These are phyloP conservation scores for Acanthopleura granulata DNA, from an alignment of 2,888 invertebrate genomes.

Conservation along the genomic window DNA sequence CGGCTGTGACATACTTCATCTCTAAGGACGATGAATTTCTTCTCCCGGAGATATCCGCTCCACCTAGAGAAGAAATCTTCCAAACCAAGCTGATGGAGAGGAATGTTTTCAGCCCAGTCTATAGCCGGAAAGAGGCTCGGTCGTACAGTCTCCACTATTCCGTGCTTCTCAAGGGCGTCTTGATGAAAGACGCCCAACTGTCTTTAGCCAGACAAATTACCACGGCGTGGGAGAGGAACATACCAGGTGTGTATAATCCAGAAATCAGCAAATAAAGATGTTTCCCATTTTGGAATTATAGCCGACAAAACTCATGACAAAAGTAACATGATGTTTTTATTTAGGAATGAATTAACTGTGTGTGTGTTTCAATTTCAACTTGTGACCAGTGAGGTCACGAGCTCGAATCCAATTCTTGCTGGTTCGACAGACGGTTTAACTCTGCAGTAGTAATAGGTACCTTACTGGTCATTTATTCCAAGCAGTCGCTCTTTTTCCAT, in stretches of 20 bases:
- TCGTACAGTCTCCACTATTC: conserved; percentile 8
- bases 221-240: background rate
- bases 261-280: too few species aligned
- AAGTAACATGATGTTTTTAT: too few species aligned
- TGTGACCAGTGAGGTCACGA: too few species aligned
- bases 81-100: background rate
- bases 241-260: background rate
- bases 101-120: background rate
- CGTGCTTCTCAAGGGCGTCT: background rate
- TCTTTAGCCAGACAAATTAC: background rate
- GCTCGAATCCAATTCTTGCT: too few species aligned
- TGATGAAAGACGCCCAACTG: background rate
- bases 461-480: too few species aligned
- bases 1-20: conserved; percentile 23
- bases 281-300: too few species aligned
- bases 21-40: conserved; percentile 21
- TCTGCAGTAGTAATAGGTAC: too few species aligned
- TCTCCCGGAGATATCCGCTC: background rate
- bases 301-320: too few species aligned
- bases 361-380: too few species aligned
- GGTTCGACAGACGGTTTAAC: too few species aligned
- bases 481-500: too few species aligned
- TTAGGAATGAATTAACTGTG: too few species aligned
- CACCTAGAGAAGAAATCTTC: background rate
- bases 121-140: background rate